A percentile compares a stretch with the other conserved stretches of the same genome.
These are phyloP conservation scores for Rhegmatorhina hoffmannsi DNA, from an alignment of 2,113 vertebrate genomes.

Conservation along the genomic window DNA sequence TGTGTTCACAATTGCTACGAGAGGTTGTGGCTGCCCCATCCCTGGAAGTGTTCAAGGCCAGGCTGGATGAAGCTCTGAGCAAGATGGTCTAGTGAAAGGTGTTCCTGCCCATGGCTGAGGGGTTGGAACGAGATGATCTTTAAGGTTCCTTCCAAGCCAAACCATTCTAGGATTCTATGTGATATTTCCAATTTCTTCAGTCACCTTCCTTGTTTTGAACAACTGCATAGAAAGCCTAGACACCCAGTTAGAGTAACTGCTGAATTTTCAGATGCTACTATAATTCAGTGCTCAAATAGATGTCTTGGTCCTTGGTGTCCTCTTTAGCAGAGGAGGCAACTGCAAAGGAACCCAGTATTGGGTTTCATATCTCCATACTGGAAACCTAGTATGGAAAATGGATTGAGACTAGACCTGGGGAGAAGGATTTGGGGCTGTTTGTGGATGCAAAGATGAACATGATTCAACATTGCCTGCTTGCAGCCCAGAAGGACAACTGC, in stretches of 20 bases:
- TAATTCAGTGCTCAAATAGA: neutral
- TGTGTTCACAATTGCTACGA: neutral
- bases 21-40: neutral
- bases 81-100: neutral
- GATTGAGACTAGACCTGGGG: neutral
- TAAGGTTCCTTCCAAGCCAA: neutral
- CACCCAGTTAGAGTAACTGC: neutral
- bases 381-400: neutral
- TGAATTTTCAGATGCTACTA: neutral
- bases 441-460: neutral
- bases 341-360: neutral
- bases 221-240: neutral
- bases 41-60: neutral
- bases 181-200: neutral
- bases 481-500: neutral
- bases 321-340: neutral
- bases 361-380: neutral
- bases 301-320: neutral
- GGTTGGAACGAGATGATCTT: neutral
- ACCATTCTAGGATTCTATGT: neutral
- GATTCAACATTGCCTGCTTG: neutral
- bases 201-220: neutral
- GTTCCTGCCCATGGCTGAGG: neutral
- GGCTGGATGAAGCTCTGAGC: neutral
- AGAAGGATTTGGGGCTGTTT: neutral